phyloP scores from a whole-genome alignment of 2,888 invertebrate genomes.

The Aphrophora alni region DNA sequence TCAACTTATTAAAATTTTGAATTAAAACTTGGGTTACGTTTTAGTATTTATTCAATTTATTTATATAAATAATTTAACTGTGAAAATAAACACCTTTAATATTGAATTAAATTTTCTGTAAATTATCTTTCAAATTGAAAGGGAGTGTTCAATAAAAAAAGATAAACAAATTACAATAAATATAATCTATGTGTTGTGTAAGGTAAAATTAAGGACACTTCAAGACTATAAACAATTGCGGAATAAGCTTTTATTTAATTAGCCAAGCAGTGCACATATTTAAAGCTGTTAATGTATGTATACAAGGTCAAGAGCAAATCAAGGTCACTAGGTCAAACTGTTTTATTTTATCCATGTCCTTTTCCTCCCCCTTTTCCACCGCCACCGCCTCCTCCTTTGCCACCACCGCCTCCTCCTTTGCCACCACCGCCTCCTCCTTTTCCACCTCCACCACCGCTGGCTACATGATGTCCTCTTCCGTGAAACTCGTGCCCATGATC shows the following conservation, averaged over 20 bases:
- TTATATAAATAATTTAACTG: too few relatives aligned
- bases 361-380: not conserved
- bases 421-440: not conserved
- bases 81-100: too few relatives aligned
- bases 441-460: not conserved
- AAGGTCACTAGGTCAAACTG: not conserved
- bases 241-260: not conserved
- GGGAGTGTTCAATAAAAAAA: too few relatives aligned
- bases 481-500: too few relatives aligned
- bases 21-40: too few relatives aligned
- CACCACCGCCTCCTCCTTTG: not conserved
- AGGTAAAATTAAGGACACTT: not conserved
- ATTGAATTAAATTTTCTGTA: too few relatives aligned
- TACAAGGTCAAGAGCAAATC: not conserved
- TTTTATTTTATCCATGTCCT: not conserved
- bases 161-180: too few relatives aligned
- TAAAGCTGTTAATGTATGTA: not conserved
- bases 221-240: not conserved
- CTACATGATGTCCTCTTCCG: not conserved
- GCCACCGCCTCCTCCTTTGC: not conserved
- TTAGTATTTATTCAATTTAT: too few relatives aligned
- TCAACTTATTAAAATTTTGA: too few relatives aligned
- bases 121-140: too few relatives aligned
- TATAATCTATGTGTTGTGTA: too few relatives aligned
- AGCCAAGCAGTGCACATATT: not conserved